phyloP scores from a whole-genome alignment of 1,140 invertebrate genomes.

The Yoshiicerus persimilis region DNA sequence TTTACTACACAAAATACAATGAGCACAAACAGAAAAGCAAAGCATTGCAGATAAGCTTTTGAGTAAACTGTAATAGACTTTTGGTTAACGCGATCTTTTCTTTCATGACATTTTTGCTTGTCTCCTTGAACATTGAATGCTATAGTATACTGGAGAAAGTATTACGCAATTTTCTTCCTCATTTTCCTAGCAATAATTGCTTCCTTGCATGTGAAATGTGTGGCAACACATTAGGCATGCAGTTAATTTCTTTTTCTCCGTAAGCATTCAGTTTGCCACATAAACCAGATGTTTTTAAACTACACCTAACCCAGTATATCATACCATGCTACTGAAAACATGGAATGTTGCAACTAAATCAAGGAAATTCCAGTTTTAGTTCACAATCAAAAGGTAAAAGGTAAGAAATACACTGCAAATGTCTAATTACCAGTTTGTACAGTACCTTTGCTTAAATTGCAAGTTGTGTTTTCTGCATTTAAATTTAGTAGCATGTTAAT shows the following conservation, averaged over 20 bases:
- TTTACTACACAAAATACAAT: no score
- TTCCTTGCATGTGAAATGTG: background rate
- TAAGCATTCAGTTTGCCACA: background rate
- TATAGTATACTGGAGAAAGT: background rate
- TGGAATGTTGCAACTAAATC: background rate
- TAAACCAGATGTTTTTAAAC: background rate
- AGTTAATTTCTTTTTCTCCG: background rate
- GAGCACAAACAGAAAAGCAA: no score
- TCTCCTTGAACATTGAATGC: background rate
- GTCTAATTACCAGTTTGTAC: background rate
- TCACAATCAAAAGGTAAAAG: background rate
- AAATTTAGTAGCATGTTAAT: background rate
- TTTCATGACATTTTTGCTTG: background rate
- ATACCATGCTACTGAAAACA: background rate
- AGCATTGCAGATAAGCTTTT: background rate
- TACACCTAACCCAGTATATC: background rate
- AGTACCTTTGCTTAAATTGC: background rate
- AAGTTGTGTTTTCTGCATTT: background rate
- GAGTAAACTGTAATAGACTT: background rate
- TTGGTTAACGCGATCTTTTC: background rate
- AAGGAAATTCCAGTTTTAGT: background rate
- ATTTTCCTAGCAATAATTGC: conserved; percentile 6
- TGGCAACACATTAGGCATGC: background rate
- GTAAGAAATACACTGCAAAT: background rate
- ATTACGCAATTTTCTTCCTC: background rate